Conservation (phyloP, 2,888 invertebrate species). For the Melolontha melolontha region DNA sequence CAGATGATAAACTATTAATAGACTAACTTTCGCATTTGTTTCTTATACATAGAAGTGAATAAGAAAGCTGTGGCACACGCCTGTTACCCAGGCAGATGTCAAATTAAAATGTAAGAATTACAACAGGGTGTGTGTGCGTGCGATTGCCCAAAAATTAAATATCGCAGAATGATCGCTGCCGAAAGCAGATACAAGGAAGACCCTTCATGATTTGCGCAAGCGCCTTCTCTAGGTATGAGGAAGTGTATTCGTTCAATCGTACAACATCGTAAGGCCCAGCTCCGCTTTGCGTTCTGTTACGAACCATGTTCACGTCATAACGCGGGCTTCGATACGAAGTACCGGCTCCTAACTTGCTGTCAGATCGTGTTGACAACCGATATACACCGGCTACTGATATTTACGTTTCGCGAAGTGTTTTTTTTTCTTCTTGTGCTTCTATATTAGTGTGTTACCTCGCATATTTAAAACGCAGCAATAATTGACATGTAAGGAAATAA, state of each 20-base stretch:
- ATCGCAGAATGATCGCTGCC: conserved; percentile 20
- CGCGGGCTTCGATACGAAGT: conserved; percentile 39
- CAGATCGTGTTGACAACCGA: conserved; percentile 45
- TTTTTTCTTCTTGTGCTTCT: conserved; percentile 8
- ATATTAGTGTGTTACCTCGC: conserved; percentile 13
- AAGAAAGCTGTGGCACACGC: background rate
- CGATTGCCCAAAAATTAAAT: conserved; percentile 6
- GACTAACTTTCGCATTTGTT: no score
- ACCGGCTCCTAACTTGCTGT: conserved; percentile 44
- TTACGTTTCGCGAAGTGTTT: conserved; percentile 28
- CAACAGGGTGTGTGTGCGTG: conserved; percentile 12
- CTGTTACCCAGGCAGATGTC: conserved; percentile 21
- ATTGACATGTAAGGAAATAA: background rate
- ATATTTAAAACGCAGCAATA: conserved; percentile 11
- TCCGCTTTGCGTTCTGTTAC: conserved; percentile 38
- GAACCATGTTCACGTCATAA: conserved; percentile 46
- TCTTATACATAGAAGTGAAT: background rate
- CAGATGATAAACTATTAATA: no score
- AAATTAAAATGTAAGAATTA: conserved; percentile 26
- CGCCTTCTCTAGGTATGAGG: conserved; percentile 52
- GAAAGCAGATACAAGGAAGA: conserved; percentile 35
- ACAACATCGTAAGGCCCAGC: conserved; percentile 38
- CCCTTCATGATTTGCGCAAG: conserved; percentile 48
- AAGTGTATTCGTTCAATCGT: conserved; percentile 48
- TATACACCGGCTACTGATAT: conserved; percentile 42